These are phyloP conservation scores for Halisarca cf. caerulea DNA, from an alignment of 37 sponge, comb jelly and placozoan species.

Conservation along the genomic window DNA sequence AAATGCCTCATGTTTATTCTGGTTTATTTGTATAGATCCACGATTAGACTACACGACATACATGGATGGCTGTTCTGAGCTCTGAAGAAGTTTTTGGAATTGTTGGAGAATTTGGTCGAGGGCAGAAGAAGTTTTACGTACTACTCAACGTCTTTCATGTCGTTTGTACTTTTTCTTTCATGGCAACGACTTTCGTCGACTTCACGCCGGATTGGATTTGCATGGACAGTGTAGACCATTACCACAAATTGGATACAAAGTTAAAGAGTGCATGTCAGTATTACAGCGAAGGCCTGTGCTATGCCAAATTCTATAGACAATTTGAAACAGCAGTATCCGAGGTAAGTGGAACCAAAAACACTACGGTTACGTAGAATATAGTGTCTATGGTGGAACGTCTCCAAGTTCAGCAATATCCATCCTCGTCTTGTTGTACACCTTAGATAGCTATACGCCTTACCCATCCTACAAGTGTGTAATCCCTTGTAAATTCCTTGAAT, in stretches of 20 bases:
- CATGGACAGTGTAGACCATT: background rate
- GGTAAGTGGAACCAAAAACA: background rate
- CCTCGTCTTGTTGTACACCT: no score
- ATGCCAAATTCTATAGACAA: background rate
- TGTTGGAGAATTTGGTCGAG: background rate
- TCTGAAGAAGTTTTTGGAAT: background rate
- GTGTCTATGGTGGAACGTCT: no score
- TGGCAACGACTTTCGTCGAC: slow-evolving; percentile 4
- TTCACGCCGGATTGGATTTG: slow-evolving; percentile 1
- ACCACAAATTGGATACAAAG: background rate
- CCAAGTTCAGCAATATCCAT: no score
- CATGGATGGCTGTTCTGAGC: background rate
- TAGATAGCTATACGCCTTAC: no score
- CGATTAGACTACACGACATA: no score
- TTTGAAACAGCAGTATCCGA: background rate
- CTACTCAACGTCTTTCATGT: background rate
- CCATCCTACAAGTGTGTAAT: no score
- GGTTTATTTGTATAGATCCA: no score
- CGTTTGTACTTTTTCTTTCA: background rate
- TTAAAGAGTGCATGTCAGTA: background rate
- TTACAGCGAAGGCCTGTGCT: background rate
- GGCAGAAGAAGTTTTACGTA: background rate
- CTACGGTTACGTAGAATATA: no score
- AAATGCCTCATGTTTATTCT: no score
- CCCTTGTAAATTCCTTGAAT: no score